A percentile compares a stretch with the other conserved stretches of the same genome.
These are phyloP conservation scores for Xenopus laevis DNA, from an alignment of 2,113 vertebrate genomes.

Conservation along the genomic window DNA sequence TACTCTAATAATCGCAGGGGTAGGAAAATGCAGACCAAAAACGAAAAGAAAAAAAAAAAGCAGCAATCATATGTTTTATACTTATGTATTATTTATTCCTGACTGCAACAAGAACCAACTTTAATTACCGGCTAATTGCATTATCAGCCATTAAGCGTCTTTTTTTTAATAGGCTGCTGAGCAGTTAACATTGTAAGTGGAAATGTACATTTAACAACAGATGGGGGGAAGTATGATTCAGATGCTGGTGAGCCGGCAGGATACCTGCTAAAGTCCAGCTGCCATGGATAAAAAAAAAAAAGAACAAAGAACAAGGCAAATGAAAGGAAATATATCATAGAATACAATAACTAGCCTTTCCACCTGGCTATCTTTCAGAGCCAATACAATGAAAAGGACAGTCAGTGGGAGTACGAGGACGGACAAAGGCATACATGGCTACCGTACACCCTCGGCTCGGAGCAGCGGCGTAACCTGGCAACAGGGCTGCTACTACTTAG, in stretches of 20 bases:
- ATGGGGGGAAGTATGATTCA: conserved; percentile 21
- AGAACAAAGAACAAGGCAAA: not conserved
- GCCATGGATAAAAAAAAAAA: not conserved
- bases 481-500: not conserved
- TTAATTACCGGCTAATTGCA: conserved; percentile 42
- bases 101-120: conserved; percentile 41
- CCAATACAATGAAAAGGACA: not conserved
- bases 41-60: conserved; percentile 19
- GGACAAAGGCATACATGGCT: not conserved
- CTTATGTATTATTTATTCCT: conserved; percentile 37
- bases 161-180: conserved; percentile 22
- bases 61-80: conserved; percentile 37
- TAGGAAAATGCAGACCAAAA: conserved; percentile 26
- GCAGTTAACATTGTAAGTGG: conserved; percentile 32
- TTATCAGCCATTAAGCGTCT: conserved; percentile 34
- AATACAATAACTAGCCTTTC: conserved; percentile 27
- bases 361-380: conserved; percentile 15
- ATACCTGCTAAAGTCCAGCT: conserved; percentile 33
- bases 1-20: conserved; percentile 40
- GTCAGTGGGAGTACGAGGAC: conserved; percentile 4
- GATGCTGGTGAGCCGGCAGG: conserved; percentile 24
- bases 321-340: conserved; percentile 16
- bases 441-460: not conserved
- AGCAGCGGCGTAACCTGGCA: conserved; percentile 7
- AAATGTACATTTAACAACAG: conserved; percentile 38